Conservation (phyloP, 2,113 vertebrate genomes). For the Campylorhamphus procurvoides region DNA sequence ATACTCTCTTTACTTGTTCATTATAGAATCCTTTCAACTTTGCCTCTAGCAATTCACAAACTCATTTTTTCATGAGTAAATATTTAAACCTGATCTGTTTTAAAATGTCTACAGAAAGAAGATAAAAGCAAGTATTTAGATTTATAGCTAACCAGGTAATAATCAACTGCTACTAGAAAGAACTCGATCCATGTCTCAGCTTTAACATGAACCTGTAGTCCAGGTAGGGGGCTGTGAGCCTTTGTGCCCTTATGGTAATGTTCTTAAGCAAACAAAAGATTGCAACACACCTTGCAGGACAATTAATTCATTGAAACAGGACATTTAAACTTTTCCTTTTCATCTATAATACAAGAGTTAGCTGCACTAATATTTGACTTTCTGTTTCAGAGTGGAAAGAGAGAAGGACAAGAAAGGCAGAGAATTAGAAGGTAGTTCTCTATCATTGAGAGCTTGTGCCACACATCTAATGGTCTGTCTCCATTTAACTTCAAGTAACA, state of each 20-base stretch:
- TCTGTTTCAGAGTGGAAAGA: constrained; percentile 24
- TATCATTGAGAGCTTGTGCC: neutral
- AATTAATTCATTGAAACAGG: constrained; percentile 36
- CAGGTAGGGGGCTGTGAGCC: constrained; percentile 29
- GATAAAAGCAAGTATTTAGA: constrained; percentile 70
- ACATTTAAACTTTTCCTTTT: constrained; percentile 53
- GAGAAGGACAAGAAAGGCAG: constrained; percentile 7
- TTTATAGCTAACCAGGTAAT: constrained; percentile 72
- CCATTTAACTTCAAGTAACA: neutral
- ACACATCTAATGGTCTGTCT: neutral
- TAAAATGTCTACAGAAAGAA: constrained; percentile 65
- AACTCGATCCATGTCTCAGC: constrained; percentile 31
- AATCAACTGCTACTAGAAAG: constrained; percentile 64
- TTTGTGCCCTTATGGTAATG: constrained; percentile 34
- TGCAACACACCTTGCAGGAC: constrained; percentile 16
- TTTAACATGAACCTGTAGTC: constrained; percentile 21
- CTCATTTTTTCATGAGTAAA: constrained; percentile 73
- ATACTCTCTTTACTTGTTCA: constrained; percentile 60
- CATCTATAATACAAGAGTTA: constrained; percentile 33
- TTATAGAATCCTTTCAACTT: constrained; percentile 71
- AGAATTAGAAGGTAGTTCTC: neutral
- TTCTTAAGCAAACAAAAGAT: constrained; percentile 44
- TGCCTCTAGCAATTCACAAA: constrained; percentile 64
- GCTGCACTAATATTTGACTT: constrained; percentile 61
- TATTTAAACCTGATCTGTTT: constrained; percentile 77